Conservation (phyloP, 2,113 vertebrate species). For the Cranoglanis bouderius region DNA sequence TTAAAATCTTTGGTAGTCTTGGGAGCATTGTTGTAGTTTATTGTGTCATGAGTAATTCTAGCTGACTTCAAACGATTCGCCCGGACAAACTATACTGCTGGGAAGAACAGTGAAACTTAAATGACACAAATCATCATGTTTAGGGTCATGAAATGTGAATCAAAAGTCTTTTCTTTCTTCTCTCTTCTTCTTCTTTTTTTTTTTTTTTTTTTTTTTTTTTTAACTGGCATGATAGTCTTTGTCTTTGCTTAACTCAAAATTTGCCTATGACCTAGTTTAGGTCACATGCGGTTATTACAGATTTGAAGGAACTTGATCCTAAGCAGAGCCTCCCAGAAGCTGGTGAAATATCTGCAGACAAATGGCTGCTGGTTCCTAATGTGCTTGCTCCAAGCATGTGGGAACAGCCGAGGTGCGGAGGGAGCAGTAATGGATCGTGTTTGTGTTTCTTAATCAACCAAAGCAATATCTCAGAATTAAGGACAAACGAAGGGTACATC, state of each 20-base stretch:
- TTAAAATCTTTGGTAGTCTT: constrained; percentile 67
- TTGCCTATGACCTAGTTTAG: constrained; percentile 69
- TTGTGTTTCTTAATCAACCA: constrained; percentile 75
- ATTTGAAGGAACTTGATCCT: constrained; percentile 65
- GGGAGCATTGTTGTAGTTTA: constrained; percentile 68
- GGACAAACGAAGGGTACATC: constrained; percentile 64
- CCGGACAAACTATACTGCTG: constrained; percentile 64
- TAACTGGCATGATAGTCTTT: constrained; percentile 51
- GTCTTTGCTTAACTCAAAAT: constrained; percentile 60
- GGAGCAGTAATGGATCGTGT: constrained; percentile 72
- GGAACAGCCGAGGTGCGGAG: constrained; percentile 69
- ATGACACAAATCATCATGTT: constrained; percentile 60
- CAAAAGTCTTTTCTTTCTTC: constrained; percentile 34
- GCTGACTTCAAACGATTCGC: constrained; percentile 70
- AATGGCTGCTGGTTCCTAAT: constrained; percentile 65
- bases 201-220: constrained; percentile 28
- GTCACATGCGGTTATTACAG: constrained; percentile 65
- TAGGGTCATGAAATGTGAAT: constrained; percentile 67
- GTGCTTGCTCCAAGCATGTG: constrained; percentile 68
- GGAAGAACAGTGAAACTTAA: constrained; percentile 64
- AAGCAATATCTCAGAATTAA: constrained; percentile 79
- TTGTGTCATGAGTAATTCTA: constrained; percentile 75
- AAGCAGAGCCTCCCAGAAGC: constrained; percentile 67
- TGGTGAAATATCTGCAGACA: constrained; percentile 55
- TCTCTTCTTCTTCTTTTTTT: not conserved